Percentiles rank a stretch among this genome's conserved stretches.
phyloP scores from a whole-genome alignment of 92 coral and sea anemone species.

The Umimayanthus chanpuru region DNA sequence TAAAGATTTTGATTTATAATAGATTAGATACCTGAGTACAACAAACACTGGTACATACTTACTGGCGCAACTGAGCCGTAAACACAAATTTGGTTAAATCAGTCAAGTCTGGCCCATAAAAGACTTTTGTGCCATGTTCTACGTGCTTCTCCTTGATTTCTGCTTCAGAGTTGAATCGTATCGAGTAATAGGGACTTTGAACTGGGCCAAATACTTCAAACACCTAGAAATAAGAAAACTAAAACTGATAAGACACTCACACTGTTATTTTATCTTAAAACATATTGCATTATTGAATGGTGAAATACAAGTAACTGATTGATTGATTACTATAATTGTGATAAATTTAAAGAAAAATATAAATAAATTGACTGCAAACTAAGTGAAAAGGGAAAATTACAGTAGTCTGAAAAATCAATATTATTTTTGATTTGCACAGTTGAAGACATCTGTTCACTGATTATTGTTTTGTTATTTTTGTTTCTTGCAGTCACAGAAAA shows the following conservation, averaged over 20 bases:
- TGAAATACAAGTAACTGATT: no score
- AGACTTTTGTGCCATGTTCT: constrained; percentile 68
- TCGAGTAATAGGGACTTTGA: constrained; percentile 83
- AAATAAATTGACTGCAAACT: no score
- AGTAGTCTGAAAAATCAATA: no score
- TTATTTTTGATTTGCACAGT: no score
- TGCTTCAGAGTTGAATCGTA: constrained; percentile 76
- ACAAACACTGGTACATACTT: constrained; percentile 19
- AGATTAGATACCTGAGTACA: background rate
- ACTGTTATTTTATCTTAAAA: background rate
- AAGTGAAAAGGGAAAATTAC: no score
- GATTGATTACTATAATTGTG: no score
- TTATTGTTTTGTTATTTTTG: no score
- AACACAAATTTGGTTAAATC: constrained; percentile 84
- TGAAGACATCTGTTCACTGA: no score
- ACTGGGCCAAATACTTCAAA: constrained; percentile 99
- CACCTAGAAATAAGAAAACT: constrained; percentile 59
- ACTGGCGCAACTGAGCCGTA: constrained; percentile 74
- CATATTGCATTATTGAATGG: no score
- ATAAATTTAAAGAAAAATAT: no score
- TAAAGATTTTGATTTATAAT: no score
- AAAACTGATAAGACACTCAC: background rate
- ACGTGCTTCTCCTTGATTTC: constrained; percentile 60
- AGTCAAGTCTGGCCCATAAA: constrained; percentile 77
- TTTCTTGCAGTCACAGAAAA: no score